Percentiles rank a stretch among this genome's conserved stretches.
phyloP scores from a whole-genome alignment of 1,140 invertebrate genomes.

The Rhopalosiphum maidis region DNA sequence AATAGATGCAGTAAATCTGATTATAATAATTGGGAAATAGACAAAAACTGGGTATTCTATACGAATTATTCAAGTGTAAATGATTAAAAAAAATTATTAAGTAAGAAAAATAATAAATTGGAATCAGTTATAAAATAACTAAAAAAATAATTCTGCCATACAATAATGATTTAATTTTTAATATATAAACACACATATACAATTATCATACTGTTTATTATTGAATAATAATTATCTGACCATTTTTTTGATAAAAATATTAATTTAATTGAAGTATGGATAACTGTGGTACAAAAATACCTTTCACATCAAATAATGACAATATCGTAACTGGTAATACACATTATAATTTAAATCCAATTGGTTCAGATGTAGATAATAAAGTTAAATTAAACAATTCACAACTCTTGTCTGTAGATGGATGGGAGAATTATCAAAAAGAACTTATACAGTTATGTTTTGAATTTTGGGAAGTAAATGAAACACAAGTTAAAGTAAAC shows the following conservation, averaged over 20 bases:
- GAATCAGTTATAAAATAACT: not conserved
- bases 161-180: not conserved
- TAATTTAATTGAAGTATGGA: conserved; percentile 15
- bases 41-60: conserved; percentile 22
- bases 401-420: not conserved
- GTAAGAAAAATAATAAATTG: not conserved
- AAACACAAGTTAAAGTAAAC: not conserved
- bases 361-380: not conserved
- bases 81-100: not conserved
- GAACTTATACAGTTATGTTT: conserved; percentile 35
- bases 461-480: conserved; percentile 47
- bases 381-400: not conserved
- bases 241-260: not conserved
- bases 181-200: not conserved
- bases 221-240: not conserved
- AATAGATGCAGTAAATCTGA: conserved; percentile 1
- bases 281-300: not conserved
- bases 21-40: conserved; percentile 49
- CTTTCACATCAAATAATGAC: not conserved
- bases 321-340: not conserved
- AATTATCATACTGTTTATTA: not conserved
- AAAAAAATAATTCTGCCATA: not conserved
- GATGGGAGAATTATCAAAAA: conserved; percentile 35
- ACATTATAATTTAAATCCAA: too few species aligned
- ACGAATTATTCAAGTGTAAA: not conserved